Conservation (phyloP, 2,797 vertebrate species). For the Antennarius maculatus region DNA sequence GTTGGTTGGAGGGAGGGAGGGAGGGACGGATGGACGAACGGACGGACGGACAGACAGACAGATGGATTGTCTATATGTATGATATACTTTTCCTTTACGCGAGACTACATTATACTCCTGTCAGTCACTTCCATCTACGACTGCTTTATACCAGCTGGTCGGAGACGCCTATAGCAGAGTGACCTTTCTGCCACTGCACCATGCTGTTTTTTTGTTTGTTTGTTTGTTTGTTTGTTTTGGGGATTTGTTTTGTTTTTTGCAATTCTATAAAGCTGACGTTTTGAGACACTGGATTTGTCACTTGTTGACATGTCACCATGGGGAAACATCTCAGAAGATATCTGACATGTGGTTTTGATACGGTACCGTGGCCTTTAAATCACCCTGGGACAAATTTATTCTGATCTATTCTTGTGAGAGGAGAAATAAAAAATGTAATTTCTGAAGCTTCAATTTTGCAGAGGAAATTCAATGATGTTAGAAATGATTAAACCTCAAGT, state of each 20-base stretch:
- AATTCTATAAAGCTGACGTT: slow-evolving; percentile 34
- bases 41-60: no score
- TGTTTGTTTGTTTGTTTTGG: slow-evolving; percentile 10
- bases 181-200: slow-evolving; percentile 44
- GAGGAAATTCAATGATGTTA: slow-evolving; percentile 11
- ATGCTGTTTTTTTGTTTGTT: slow-evolving; percentile 8
- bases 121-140: slow-evolving; percentile 32
- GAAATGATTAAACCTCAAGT: slow-evolving; percentile 18
- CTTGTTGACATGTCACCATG: slow-evolving; percentile 66
- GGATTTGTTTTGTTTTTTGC: slow-evolving; percentile 36
- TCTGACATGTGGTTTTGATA: slow-evolving; percentile 65
- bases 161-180: slow-evolving; percentile 43
- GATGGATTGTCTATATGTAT: background rate
- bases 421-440: slow-evolving; percentile 3
- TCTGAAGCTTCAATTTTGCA: background rate
- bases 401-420: slow-evolving; percentile 32
- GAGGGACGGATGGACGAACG: no score
- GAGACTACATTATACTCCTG: slow-evolving; percentile 17
- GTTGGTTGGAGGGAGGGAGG: no score
- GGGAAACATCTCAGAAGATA: slow-evolving; percentile 59
- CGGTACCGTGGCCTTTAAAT: slow-evolving; percentile 65
- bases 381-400: slow-evolving; percentile 46
- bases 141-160: slow-evolving; percentile 35
- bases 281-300: slow-evolving; percentile 58
- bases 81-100: slow-evolving; percentile 6